Evolutionary conservation across 2,797 vertebrate genomes (phyloP).

Genomic region (Anisognathus igniventris): DNA sequence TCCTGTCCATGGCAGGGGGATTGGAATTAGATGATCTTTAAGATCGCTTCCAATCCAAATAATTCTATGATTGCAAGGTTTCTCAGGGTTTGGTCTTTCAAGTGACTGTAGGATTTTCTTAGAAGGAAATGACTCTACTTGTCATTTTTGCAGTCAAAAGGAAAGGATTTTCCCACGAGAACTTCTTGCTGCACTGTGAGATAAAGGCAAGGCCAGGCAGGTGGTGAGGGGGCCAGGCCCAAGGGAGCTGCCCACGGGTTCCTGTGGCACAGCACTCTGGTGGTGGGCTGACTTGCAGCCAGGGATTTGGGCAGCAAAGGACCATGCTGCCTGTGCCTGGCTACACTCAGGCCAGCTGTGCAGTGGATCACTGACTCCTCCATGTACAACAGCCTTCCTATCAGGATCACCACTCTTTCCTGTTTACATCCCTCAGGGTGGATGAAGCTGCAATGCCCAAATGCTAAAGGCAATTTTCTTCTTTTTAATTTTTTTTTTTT

Average conservation of each 20-base stretch:
- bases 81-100: background rate
- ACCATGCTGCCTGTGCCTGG: rapidly evolving
- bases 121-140: background rate
- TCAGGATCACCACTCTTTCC: too few relatives aligned
- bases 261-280: background rate
- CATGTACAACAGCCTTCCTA: rapidly evolving
- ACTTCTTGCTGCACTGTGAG: background rate
- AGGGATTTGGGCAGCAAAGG: background rate
- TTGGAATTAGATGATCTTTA: background rate
- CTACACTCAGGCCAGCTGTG: background rate
- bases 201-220: background rate
- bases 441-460: background rate
- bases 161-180: background rate
- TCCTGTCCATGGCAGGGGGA: background rate
- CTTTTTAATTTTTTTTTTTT: rapidly evolving
- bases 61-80: background rate
- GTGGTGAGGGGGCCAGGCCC: background rate
- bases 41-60: background rate
- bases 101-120: background rate
- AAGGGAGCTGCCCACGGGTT: rapidly evolving
- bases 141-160: background rate
- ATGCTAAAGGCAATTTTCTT: background rate
- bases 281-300: background rate
- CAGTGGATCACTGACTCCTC: rapidly evolving
- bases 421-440: background rate